Evolutionary conservation across 1,140 invertebrate genomes (phyloP), one percentile per base, ranked within the genome.

Genomic region (Linepithema humile): DNA sequence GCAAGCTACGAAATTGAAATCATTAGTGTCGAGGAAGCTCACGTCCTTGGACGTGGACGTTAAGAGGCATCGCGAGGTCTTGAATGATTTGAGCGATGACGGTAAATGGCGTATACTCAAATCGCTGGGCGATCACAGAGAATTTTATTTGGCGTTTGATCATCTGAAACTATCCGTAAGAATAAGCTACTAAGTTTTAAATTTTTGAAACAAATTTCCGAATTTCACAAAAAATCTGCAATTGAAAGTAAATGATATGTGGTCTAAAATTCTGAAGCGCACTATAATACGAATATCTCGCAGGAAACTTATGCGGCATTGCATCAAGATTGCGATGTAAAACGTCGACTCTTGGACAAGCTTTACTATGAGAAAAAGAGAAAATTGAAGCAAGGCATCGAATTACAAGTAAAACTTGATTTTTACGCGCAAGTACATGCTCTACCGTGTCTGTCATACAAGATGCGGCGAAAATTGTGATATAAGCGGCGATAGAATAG

Each of bases 271-370:
- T 85, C 53, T 73, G 69, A 35, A 62, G 74, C 26, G 23, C 32
- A 64, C 32, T 50, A 43, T 55, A 78, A 60, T 67, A 32, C 26
- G 2, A 64, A 32, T 82, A 50, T 87, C 65, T 82, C 23, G 20
- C 85, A 96, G 96, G 95, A 94, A 93, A 94, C 96, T 83, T 93
- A 95, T 70, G 94, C 94, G 20, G 94, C 94, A 48, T 91, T 96
- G 23, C 94, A 95, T 86, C 95, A 96, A 90, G 95, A 96, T 69
- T 96, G 94, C 88, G 95, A 95, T 82, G 92, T 95, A 35, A 96
- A 95, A 85, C 92, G 95, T 20, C 96, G 96, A 83, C 94, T 95
- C 69, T 91, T 96, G 20, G 95, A 96, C 83, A 94, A 95, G 59
- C 92, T 96, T 17, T 90, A 93, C 59, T 96, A 95, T 48, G 91